phyloP scores from a whole-genome alignment of 2,113 vertebrate genomes.

The Anser cygnoides region DNA sequence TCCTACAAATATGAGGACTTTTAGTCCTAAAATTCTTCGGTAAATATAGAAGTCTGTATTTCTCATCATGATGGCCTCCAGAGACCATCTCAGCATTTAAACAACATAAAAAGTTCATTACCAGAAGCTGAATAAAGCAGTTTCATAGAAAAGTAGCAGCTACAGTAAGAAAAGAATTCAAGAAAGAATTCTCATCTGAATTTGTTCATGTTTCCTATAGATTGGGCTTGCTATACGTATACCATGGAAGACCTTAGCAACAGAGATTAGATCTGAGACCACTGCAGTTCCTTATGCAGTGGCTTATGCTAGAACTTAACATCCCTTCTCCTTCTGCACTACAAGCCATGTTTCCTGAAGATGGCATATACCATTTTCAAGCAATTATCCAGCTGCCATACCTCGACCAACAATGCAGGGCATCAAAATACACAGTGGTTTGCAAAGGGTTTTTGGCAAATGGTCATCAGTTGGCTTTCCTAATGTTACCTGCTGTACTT shows the following conservation, averaged over 20 bases:
- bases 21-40: not conserved
- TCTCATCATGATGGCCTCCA: not conserved
- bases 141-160: not conserved
- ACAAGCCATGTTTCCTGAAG: not conserved
- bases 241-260: not conserved
- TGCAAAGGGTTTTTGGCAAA: not conserved
- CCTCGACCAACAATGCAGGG: not conserved
- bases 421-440: not conserved
- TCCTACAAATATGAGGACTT: not conserved
- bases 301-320: not conserved
- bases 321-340: not conserved
- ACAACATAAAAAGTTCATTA: not conserved
- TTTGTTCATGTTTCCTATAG: not conserved
- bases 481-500: not conserved
- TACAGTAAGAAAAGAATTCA: not conserved
- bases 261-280: not conserved
- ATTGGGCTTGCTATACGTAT: rapidly evolving
- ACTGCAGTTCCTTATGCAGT: not conserved
- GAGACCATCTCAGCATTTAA: not conserved
- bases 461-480: not conserved
- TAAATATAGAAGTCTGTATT: not conserved
- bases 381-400: not conserved
- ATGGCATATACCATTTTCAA: not conserved
- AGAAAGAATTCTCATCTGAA: not conserved
- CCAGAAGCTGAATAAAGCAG: not conserved